phyloP scores from a whole-genome alignment of 2,797 vertebrate genomes.

The Ceryle rudis region DNA sequence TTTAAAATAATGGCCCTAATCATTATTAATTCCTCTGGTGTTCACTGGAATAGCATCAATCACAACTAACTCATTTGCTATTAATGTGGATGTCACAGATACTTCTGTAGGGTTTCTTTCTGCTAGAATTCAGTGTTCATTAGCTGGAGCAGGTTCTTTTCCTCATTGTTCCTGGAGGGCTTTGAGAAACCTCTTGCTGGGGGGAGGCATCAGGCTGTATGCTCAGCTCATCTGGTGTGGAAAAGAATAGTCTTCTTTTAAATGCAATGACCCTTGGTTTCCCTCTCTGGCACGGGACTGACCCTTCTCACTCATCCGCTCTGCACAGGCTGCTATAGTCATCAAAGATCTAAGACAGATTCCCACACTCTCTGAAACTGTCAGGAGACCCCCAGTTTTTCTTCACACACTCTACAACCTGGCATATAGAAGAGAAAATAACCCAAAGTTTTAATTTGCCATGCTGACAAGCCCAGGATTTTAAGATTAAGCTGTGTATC shows the following conservation, averaged over 20 bases:
- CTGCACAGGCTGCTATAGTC: background rate
- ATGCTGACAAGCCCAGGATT: slow-evolving; percentile 55
- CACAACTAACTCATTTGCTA: slow-evolving; percentile 75
- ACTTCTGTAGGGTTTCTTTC: slow-evolving; percentile 65
- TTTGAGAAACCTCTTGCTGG: slow-evolving; percentile 12
- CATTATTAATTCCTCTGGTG: slow-evolving; percentile 77
- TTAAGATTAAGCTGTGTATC: slow-evolving; percentile 69
- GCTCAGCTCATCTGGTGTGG: background rate
- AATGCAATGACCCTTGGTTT: background rate
- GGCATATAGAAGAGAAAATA: background rate
- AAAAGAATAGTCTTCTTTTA: slow-evolving; percentile 4
- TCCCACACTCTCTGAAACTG: slow-evolving; percentile 45
- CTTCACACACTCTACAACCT: background rate
- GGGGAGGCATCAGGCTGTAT: background rate
- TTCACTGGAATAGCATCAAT: slow-evolving; percentile 71
- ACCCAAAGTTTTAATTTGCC: slow-evolving; percentile 14
- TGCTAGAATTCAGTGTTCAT: slow-evolving; percentile 59
- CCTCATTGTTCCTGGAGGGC: background rate
- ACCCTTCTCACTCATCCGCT: background rate
- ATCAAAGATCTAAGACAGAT: slow-evolving; percentile 52
- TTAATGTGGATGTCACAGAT: slow-evolving; percentile 72
- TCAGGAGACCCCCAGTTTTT: slow-evolving; percentile 31
- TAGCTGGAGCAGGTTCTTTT: slow-evolving; percentile 21
- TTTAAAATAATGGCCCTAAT: slow-evolving; percentile 77
- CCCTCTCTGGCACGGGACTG: background rate